Base-by-base conservation (phyloP, 2,113 vertebrate species). In the Ancistrus triradiatus region DNA sequence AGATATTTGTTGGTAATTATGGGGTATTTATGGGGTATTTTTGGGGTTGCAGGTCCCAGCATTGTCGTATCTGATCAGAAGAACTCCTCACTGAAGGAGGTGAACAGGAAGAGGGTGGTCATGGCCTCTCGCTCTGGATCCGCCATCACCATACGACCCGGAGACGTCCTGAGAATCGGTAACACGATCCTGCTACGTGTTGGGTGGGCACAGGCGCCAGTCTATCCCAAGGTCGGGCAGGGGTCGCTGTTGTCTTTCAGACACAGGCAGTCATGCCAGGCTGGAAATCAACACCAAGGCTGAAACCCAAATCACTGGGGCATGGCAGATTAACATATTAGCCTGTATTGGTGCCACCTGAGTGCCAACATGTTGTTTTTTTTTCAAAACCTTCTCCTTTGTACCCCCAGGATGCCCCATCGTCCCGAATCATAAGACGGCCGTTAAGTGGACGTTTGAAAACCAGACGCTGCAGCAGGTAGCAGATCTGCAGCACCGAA, bases 101-200 rank as follows among this genome's bases (percentile, higher is more conserved):
- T 63, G 66, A 88, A 77, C 75, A 86, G 80, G 59, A 90, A 84
- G 18, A 79, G 76, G 49, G 80, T 89, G 56, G 66, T 89, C 14
- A 89, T 90, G 87, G 85, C 88, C 0, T 90, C 91, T 55, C 78
- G 59, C 14, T 44, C 64, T 3, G 90, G 88, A 18, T 85, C 83
- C 27, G 86, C 71, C 22, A 58, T 84, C 59, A 79, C 7, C 3
- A 75, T 87, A 57, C 81, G 71, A 59, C 82, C 76, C 21, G 87
- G 91, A n/a, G 85, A 90, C 24, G 31, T 81, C 11, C 66, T 91
- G 8, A 82, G 84, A 40, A 88, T 87, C 79, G 93, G 92, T 95
- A 77, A 10, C 43, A 31, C 50, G 25, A 11, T 42, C 28, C n/a
- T n/a, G n/a, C n/a, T n/a, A n/a, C n/a, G n/a, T n/a, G n/a, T n/a